These are phyloP conservation scores for Chrysolina haemoptera DNA, from an alignment of 2,888 invertebrate genomes.

Conservation along the genomic window DNA sequence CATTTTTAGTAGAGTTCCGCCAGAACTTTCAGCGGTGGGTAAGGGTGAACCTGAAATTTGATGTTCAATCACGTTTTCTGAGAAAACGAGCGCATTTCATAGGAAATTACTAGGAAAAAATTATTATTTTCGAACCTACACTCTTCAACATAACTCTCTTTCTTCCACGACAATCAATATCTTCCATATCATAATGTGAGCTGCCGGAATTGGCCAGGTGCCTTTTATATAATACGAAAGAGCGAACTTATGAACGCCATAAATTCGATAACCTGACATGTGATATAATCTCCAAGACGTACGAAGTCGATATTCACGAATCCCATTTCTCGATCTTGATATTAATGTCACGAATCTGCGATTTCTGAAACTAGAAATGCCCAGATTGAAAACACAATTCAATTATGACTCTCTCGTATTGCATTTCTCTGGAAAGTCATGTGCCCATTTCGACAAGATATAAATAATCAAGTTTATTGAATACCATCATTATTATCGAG, in stretches of 20 bases:
- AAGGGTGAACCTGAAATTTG: too few species aligned
- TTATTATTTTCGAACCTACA: too few species aligned
- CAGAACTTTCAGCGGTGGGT: too few species aligned
- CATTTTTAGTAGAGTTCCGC: too few species aligned
- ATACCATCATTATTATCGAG: too few species aligned
- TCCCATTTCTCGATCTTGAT: constrained; percentile 51
- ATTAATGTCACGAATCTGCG: constrained; percentile 54
- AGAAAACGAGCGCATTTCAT: too few species aligned
- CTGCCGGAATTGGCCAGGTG: constrained; percentile 6
- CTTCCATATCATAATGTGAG: neutral
- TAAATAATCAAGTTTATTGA: too few species aligned
- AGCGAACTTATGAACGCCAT: constrained; percentile 50
- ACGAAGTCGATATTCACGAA: constrained; percentile 53
- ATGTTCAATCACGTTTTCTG: too few species aligned
- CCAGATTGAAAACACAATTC: constrained; percentile 52
- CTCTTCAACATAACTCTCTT: too few species aligned
- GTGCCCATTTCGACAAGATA: too few species aligned
- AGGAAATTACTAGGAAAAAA: too few species aligned
- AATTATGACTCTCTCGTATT: constrained; percentile 41
- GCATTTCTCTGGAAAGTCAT: too few species aligned
- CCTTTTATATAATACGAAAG: constrained; percentile 18
- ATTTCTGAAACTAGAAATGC: constrained; percentile 50
- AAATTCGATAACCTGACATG: constrained; percentile 42
- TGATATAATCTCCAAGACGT: constrained; percentile 55
- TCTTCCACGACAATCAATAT: neutral